Conservation (phyloP, 2,888 invertebrate species). For the Melanostoma mellinum region DNA sequence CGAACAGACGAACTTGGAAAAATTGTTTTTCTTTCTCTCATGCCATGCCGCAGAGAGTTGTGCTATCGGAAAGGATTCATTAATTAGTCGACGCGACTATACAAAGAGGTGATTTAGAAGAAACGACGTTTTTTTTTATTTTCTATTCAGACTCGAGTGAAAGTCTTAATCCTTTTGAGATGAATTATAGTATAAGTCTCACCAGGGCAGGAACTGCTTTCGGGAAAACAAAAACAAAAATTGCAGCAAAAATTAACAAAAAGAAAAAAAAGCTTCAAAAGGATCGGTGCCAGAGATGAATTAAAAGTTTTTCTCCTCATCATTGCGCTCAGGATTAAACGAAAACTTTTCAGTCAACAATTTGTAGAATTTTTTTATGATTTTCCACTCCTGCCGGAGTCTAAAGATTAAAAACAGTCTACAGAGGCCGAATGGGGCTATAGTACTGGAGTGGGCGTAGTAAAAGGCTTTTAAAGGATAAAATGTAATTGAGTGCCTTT, state of each 20-base stretch:
- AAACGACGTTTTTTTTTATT: conserved; percentile 9
- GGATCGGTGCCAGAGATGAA: conserved; percentile 34
- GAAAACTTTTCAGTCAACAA: conserved; percentile 67
- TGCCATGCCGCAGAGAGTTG: not conserved
- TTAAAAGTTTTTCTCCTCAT: conserved; percentile 48
- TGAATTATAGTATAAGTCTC: conserved; percentile 36
- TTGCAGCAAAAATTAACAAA: conserved; percentile 2
- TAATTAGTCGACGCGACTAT: conserved; percentile 52
- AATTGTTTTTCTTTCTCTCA: not conserved
- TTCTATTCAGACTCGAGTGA: conserved; percentile 6
- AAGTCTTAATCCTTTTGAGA: conserved; percentile 48
- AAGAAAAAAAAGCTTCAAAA: conserved; percentile 9
- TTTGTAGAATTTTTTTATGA: conserved; percentile 24
- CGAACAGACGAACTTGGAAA: conserved; percentile 34
- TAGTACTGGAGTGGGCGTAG: not conserved
- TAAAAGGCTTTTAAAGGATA: conserved; percentile 63
- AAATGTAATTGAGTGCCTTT: conserved; percentile 66
- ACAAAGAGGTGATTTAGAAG: conserved; percentile 33
- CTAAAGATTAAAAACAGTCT: conserved; percentile 29
- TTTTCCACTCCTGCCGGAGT: conserved; percentile 18
- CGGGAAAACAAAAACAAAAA: not conserved
- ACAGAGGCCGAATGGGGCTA: conserved; percentile 3
- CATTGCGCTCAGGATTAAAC: conserved; percentile 42
- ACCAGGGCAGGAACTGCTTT: conserved; percentile 25
- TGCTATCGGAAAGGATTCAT: conserved; percentile 34